Evolutionary conservation across 2,113 vertebrate genomes (phyloP).

Genomic region (Halcyon senegalensis): DNA sequence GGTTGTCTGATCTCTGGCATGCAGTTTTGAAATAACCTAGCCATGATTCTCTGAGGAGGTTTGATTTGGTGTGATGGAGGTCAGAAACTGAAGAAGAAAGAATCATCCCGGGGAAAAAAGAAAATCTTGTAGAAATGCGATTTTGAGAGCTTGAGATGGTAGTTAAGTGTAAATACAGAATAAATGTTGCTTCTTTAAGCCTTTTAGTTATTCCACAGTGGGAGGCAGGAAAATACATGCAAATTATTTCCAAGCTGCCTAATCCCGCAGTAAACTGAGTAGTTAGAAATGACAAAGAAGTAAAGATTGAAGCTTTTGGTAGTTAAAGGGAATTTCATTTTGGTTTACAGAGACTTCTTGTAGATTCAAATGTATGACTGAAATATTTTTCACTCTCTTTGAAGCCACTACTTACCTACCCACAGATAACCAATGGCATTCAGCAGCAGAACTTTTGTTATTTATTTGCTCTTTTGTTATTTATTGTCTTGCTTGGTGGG

Average conservation of each 20-base stretch:
- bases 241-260: background rate
- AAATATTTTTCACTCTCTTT: conserved; percentile 3
- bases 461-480: background rate
- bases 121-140: background rate
- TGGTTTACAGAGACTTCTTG: conserved; percentile 4
- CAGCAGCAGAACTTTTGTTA: background rate
- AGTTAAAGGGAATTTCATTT: background rate
- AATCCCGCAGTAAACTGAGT: background rate
- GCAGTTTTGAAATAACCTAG: background rate
- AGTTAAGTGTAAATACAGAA: background rate
- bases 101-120: background rate
- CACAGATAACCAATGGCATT: background rate
- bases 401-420: conserved; percentile 7
- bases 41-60: background rate
- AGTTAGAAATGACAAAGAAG: background rate
- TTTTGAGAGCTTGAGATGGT: background rate
- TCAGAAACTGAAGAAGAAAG: background rate
- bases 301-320: background rate
- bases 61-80: background rate
- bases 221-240: background rate
- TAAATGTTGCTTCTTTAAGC: background rate
- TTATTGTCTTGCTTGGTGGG: background rate
- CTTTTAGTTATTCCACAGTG: background rate
- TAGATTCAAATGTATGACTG: background rate
- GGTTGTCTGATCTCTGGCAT: background rate